Evolutionary conservation across 2,113 vertebrate species (phyloP).

Genomic region (Accipiter virgatus): DNA sequence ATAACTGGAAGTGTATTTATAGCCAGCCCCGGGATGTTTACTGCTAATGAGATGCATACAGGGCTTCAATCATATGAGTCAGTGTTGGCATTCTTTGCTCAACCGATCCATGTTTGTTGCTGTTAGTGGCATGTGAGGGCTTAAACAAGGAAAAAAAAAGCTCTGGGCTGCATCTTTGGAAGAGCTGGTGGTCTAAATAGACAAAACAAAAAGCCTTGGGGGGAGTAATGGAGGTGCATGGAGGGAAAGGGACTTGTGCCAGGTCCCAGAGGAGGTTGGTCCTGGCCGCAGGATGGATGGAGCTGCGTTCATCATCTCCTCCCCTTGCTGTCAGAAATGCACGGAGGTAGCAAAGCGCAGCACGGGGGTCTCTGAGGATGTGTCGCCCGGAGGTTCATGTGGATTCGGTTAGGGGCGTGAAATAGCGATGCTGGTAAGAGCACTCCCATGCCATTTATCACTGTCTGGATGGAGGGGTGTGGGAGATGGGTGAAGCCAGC

Average conservation of each 20-base stretch:
- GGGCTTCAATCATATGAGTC: background rate
- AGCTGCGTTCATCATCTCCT: background rate
- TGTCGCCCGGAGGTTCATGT: background rate
- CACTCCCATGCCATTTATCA: slow-evolving; percentile 48
- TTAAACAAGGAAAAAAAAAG: background rate
- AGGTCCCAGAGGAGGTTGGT: background rate
- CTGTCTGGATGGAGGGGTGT: background rate
- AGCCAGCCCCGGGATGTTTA: background rate
- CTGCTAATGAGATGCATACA: background rate
- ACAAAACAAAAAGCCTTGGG: background rate
- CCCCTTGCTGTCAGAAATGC: background rate
- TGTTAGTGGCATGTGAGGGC: background rate
- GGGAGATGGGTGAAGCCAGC: slow-evolving; percentile 13
- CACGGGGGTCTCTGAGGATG: fast-evolving
- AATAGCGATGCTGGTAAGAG: slow-evolving; percentile 33
- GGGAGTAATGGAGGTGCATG: fast-evolving
- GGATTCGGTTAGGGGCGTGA: slow-evolving; percentile 55
- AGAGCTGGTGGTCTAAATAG: background rate
- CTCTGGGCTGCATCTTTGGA: background rate
- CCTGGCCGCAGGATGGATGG: background rate
- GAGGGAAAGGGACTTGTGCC: background rate
- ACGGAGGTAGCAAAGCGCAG: background rate
- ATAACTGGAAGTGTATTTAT: background rate
- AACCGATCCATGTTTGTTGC: background rate
- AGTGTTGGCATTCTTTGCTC: background rate